A percentile compares a stretch with the other conserved stretches of the same genome.
These are phyloP conservation scores for Pyrocoelia pectoralis DNA, from an alignment of 2,888 invertebrate species.

Conservation along the genomic window DNA sequence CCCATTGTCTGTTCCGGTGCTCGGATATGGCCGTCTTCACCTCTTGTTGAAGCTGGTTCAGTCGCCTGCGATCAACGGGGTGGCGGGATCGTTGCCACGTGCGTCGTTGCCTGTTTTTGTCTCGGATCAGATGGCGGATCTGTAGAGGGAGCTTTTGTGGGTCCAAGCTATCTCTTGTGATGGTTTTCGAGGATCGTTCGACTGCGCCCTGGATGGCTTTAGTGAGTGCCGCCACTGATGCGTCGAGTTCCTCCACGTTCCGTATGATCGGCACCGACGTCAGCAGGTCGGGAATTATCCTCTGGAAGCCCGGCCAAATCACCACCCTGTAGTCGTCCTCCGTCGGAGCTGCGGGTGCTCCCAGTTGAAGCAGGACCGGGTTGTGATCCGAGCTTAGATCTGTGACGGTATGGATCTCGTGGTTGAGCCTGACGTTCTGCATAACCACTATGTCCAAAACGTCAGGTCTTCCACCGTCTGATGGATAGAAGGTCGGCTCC, in stretches of 20 bases:
- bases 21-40: not conserved
- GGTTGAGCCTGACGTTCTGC: not conserved
- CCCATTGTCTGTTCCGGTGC: not conserved
- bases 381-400: constrained; percentile 1
- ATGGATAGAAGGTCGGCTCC: not conserved
- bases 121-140: not conserved
- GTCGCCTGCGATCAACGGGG: not conserved
- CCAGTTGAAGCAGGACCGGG: not conserved
- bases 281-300: too few species aligned
- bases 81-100: not conserved
- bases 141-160: not conserved
- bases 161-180: not conserved
- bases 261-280: too few species aligned
- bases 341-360: not conserved
- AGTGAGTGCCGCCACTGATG: too few species aligned
- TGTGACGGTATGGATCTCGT: not conserved
- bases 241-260: not conserved
- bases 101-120: not conserved
- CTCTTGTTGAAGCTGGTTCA: not conserved
- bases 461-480: not conserved
- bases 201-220: not conserved
- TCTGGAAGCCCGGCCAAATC: too few species aligned
- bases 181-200: not conserved
- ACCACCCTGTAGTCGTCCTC: not conserved
- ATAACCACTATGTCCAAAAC: not conserved